These are phyloP conservation scores for Gymnocypris eckloni DNA, from an alignment of 2,797 vertebrate genomes.

Conservation along the genomic window DNA sequence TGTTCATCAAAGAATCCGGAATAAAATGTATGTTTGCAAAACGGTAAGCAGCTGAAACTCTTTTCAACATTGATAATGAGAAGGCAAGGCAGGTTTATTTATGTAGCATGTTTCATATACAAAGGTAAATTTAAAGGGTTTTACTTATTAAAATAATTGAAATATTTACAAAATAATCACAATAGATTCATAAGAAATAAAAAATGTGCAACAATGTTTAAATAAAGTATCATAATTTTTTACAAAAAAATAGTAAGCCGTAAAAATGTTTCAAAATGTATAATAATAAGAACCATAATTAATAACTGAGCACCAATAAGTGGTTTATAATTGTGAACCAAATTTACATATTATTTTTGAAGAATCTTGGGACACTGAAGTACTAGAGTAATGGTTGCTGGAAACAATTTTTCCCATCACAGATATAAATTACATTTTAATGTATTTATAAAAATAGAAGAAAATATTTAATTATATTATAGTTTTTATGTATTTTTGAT, in stretches of 20 bases:
- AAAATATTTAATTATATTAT: not conserved
- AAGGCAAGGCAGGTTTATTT: not conserved
- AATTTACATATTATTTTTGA: not conserved
- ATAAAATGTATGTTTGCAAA: not conserved
- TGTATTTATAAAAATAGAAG: not conserved
- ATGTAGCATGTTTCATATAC: not conserved
- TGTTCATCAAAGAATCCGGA: not conserved
- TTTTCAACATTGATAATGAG: not conserved
- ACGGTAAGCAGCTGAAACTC: not conserved
- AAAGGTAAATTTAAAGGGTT: not conserved
- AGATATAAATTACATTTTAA: not conserved
- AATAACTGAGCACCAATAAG: not conserved
- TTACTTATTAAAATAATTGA: too few relatives aligned
- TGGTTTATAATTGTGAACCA: not conserved
- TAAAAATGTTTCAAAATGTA: not conserved
- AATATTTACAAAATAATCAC: not conserved
- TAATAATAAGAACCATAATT: not conserved
- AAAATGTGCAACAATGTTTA: not conserved
- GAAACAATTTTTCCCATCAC: not conserved
- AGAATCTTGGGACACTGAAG: not conserved
- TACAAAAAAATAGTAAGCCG: too few relatives aligned
- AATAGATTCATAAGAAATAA: constrained; percentile 1
- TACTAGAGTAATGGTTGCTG: not conserved
- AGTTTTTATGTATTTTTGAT: not conserved
- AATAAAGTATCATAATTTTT: too few relatives aligned